These are phyloP conservation scores for Hirundichthys speculiger DNA, from an alignment of 2,113 vertebrate species.

Conservation along the genomic window DNA sequence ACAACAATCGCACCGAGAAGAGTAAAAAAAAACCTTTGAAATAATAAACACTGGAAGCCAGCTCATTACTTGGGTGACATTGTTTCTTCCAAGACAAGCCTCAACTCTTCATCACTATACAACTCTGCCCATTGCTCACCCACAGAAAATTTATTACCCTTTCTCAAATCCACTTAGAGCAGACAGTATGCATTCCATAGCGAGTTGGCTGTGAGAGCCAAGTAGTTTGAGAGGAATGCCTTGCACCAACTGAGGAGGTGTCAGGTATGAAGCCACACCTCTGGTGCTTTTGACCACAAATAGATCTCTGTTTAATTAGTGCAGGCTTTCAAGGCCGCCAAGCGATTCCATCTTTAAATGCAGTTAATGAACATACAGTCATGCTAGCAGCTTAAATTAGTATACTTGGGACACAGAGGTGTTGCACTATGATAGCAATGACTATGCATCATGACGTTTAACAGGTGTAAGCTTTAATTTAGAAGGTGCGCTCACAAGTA, in stretches of 20 bases:
- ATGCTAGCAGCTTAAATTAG: neutral
- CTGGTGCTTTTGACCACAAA: constrained; percentile 11
- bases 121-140: constrained; percentile 84
- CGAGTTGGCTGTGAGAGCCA: constrained; percentile 77
- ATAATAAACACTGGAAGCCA: constrained; percentile 83
- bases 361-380: neutral
- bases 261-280: constrained; percentile 40
- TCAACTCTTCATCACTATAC: constrained; percentile 87
- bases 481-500: too few species aligned
- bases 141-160: constrained; percentile 87
- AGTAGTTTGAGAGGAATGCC: constrained; percentile 71
- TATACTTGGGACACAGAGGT: too few species aligned
- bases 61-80: constrained; percentile 78
- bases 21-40: constrained; percentile 82
- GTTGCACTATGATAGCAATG: too few species aligned
- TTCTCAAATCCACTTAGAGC: constrained; percentile 83
- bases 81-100: constrained; percentile 89
- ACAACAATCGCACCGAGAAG: constrained; percentile 86
- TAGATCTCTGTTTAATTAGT: constrained; percentile 17
- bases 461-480: too few species aligned
- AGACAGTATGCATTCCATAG: constrained; percentile 86
- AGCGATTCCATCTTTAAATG: neutral
- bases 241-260: constrained; percentile 50
- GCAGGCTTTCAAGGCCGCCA: neutral
- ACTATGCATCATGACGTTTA: too few species aligned